Conservation (phyloP, 1,140 invertebrate species). For the Conus betulinus region DNA sequence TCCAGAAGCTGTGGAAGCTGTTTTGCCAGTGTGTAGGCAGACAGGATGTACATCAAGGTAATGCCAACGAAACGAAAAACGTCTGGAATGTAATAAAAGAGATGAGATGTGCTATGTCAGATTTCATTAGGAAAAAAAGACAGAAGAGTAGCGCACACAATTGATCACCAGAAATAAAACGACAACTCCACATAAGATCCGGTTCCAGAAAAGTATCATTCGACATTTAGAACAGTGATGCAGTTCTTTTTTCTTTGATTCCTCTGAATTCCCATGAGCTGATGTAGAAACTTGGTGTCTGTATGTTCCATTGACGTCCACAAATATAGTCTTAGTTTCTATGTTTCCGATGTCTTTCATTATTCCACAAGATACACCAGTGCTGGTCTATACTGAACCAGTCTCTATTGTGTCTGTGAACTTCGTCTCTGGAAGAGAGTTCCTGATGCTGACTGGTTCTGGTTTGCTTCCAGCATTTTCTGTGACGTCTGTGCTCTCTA, state of each 20-base stretch:
- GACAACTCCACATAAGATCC: background rate
- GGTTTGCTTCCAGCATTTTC: too few relatives aligned
- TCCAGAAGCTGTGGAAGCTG: background rate
- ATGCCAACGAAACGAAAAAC: background rate
- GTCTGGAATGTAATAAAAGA: background rate
- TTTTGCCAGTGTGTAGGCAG: background rate
- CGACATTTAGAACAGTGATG: background rate
- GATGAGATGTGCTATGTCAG: background rate
- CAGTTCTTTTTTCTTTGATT: background rate
- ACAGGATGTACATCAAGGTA: background rate
- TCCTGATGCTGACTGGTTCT: too few relatives aligned
- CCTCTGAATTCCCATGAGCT: background rate
- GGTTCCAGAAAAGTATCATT: background rate
- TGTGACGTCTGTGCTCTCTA: too few relatives aligned
- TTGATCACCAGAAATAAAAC: background rate
- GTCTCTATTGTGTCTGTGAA: too few relatives aligned
- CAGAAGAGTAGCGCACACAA: background rate
- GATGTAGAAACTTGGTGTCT: too few relatives aligned
- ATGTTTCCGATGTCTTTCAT: too few relatives aligned
- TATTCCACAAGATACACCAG: too few relatives aligned
- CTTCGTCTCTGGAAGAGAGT: too few relatives aligned
- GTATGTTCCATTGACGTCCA: too few relatives aligned
- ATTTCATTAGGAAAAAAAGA: background rate
- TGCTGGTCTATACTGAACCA: too few relatives aligned
- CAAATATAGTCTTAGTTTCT: too few relatives aligned